These are phyloP conservation scores for Eulemur rufifrons DNA, from an alignment of 2,113 vertebrate genomes.

Conservation along the genomic window DNA sequence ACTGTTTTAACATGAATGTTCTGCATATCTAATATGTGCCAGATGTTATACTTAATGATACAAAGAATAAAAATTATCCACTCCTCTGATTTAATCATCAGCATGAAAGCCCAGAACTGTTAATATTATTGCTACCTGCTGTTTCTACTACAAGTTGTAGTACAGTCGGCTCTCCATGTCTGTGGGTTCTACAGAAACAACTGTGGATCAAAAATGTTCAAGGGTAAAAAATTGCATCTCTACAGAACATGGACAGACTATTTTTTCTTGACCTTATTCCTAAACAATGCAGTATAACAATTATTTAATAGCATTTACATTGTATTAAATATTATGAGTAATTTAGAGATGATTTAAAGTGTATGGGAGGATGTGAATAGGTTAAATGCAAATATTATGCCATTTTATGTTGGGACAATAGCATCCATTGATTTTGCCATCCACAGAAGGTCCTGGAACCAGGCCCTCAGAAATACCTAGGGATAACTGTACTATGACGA, in stretches of 20 bases:
- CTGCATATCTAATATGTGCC: not conserved
- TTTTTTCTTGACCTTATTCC: not conserved
- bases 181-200: not conserved
- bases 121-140: not conserved
- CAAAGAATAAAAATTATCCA: not conserved
- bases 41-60: not conserved
- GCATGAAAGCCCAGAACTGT: not conserved
- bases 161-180: not conserved
- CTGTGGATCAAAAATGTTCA: not conserved
- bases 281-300: not conserved
- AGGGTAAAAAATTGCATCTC: not conserved
- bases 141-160: not conserved
- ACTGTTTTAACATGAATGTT: not conserved
- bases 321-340: not conserved
- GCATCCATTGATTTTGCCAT: not conserved
- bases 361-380: no score
- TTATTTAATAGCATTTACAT: not conserved
- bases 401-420: not conserved
- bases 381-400: not conserved
- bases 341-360: not conserved
- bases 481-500: not conserved
- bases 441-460: not conserved
- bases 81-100: not conserved
- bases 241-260: not conserved
- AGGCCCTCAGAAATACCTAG: no score